A percentile compares a stretch with the other conserved stretches of the same genome.
Conservation (phyloP, 2,888 invertebrate genomes). For the Eupeodes latifasciatus region DNA sequence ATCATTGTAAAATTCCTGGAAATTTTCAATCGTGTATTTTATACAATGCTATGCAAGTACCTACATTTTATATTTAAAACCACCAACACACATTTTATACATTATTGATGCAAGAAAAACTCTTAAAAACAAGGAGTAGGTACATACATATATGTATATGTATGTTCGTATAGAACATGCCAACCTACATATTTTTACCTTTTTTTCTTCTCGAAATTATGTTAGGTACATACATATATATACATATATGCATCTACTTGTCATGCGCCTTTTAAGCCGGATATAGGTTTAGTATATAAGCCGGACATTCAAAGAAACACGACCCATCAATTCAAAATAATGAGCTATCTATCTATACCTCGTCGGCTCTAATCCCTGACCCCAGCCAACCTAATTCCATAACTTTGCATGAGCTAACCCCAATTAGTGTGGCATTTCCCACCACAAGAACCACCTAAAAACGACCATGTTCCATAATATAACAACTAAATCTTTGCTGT, state of each 20-base stretch:
- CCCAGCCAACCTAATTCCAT: constrained; percentile 37
- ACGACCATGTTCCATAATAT: constrained; percentile 46
- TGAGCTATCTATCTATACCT: neutral
- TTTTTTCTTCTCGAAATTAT: neutral
- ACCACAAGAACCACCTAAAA: constrained; percentile 57
- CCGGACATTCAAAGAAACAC: constrained; percentile 47
- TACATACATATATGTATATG: too few relatives aligned
- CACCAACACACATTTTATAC: neutral
- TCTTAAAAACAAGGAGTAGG: neutral
- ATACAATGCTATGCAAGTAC: too few relatives aligned
- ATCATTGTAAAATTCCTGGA: too few relatives aligned
- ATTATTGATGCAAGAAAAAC: neutral
- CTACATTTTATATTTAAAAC: neutral
- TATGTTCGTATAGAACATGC: too few relatives aligned
- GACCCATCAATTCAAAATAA: constrained; percentile 38
- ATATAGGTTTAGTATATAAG: constrained; percentile 1
- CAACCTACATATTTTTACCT: neutral
- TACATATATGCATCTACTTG: neutral
- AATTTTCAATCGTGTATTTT: too few relatives aligned
- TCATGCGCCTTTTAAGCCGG: constrained; percentile 20
- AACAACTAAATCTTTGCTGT: constrained; percentile 2
- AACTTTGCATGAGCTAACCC: constrained; percentile 46
- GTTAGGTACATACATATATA: too few relatives aligned
- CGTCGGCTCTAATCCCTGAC: constrained; percentile 31
- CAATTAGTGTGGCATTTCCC: constrained; percentile 55